Conservation (phyloP, 2,113 vertebrate species). For the Chloroceryle aenea region DNA sequence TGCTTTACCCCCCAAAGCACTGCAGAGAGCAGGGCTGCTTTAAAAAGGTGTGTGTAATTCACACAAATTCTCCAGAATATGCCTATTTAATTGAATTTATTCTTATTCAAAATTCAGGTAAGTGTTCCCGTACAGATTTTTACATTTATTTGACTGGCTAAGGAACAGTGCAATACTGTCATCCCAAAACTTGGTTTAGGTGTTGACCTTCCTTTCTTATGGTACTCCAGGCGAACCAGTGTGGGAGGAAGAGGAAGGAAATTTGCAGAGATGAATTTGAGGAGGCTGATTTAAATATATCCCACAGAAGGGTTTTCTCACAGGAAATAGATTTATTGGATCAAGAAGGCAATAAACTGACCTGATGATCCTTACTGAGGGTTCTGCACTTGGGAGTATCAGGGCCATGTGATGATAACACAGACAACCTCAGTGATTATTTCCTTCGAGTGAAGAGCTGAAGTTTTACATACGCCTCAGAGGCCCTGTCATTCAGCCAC, state of each 20-base stretch:
- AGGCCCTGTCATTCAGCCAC: conserved; percentile 71
- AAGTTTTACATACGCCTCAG: conserved; percentile 67
- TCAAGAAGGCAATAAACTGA: conserved; percentile 53
- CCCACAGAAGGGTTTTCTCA: conserved; percentile 3
- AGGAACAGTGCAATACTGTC: not conserved
- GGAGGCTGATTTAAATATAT: conserved; percentile 51
- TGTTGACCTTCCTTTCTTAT: not conserved
- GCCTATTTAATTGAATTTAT: not conserved
- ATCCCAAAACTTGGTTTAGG: not conserved
- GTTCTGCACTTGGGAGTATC: conserved; percentile 50
- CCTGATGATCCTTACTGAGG: conserved; percentile 42
- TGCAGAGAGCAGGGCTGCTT: not conserved
- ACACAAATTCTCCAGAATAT: not conserved
- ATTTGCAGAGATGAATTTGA: conserved; percentile 15
- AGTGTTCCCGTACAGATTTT: not conserved
- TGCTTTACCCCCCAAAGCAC: not conserved
- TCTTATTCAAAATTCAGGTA: not conserved
- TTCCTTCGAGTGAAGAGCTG: conserved; percentile 60
- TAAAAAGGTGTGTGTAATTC: accelerated
- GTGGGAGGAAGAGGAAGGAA: conserved; percentile 44
- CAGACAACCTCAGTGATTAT: conserved; percentile 48
- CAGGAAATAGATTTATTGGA: conserved; percentile 60
- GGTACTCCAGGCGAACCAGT: accelerated
- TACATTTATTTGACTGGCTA: not conserved
- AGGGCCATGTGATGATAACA: conserved; percentile 46